Conservation (phyloP, 2,113 vertebrate species). For the Campylomormyrus numenius region DNA sequence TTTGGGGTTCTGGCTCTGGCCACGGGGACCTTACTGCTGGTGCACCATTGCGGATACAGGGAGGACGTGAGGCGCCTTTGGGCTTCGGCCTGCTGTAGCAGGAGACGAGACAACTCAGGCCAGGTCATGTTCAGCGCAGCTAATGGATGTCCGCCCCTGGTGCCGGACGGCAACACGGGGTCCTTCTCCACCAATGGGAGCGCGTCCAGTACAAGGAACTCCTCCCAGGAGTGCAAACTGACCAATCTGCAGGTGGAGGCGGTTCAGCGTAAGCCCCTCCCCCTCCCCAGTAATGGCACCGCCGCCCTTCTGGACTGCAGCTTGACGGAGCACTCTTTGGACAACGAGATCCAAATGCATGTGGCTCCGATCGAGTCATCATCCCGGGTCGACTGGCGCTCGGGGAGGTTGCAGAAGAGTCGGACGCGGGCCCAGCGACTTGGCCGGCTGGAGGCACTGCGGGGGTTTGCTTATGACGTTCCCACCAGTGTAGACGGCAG, state of each 20-base stretch:
- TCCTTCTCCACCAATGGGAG: slow-evolving; percentile 89
- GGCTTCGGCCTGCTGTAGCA: slow-evolving; percentile 74
- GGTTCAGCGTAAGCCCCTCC: slow-evolving; percentile 55
- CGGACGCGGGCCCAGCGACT: slow-evolving; percentile 67
- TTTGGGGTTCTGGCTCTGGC: slow-evolving; percentile 74
- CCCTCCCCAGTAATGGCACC: neutral
- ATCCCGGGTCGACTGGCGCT: slow-evolving; percentile 59
- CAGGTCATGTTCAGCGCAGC: slow-evolving; percentile 61
- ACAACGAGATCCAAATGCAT: slow-evolving; percentile 74
- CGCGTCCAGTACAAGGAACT: slow-evolving; percentile 72
- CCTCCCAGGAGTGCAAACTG: slow-evolving; percentile 82
- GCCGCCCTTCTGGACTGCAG: slow-evolving; percentile 63
- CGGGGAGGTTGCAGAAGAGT: slow-evolving; percentile 66
- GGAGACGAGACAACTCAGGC: slow-evolving; percentile 66
- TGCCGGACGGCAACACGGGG: slow-evolving; percentile 46
- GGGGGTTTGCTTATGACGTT: slow-evolving; percentile 69
- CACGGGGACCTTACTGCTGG: slow-evolving; percentile 76
- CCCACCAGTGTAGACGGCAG: slow-evolving; percentile 73
- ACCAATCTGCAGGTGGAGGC: slow-evolving; percentile 69
- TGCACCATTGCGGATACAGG: slow-evolving; percentile 68
- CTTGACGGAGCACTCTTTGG: slow-evolving; percentile 68
- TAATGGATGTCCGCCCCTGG: neutral
- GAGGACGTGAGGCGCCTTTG: slow-evolving; percentile 65
- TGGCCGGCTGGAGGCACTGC: slow-evolving; percentile 62
- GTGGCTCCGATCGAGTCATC: slow-evolving; percentile 66